Conservation (phyloP, 2,888 invertebrate genomes). For the Serrognathus titanus region DNA sequence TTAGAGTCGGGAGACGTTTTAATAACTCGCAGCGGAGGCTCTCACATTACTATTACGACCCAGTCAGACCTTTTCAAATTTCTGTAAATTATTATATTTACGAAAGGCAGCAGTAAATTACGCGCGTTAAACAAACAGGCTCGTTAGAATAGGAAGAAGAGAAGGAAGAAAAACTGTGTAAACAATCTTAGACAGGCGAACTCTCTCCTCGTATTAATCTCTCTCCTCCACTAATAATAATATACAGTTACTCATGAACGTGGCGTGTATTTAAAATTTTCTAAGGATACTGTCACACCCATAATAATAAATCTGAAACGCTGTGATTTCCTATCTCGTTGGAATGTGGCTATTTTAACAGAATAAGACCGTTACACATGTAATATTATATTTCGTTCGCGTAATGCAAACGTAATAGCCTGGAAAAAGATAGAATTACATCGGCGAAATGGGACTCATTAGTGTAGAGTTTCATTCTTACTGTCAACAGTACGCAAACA, state of each 20-base stretch:
- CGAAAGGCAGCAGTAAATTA: no score
- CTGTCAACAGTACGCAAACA: no score
- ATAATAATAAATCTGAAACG: constrained; percentile 26
- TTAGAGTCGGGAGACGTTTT: no score
- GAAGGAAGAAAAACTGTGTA: background rate
- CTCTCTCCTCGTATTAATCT: background rate
- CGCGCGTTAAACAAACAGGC: no score
- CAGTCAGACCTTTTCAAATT: no score
- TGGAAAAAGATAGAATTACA: background rate
- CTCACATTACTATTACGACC: no score
- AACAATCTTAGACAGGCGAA: background rate
- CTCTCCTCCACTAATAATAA: background rate
- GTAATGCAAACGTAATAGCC: constrained; percentile 1
- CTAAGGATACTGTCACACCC: constrained; percentile 17
- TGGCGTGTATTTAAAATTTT: background rate
- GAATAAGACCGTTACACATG: constrained; percentile 25
- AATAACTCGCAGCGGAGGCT: no score
- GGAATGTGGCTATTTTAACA: constrained; percentile 25
- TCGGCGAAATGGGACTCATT: background rate
- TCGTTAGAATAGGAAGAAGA: no score
- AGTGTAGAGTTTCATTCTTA: background rate
- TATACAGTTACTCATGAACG: background rate
- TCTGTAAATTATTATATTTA: no score
- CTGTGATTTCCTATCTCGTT: constrained; percentile 22
- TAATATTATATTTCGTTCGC: constrained; percentile 8